Percentiles rank a stretch among this genome's conserved stretches.
Conservation (phyloP, 92 coral and sea anemone genomes). For the Phymanthus crucifer region DNA sequence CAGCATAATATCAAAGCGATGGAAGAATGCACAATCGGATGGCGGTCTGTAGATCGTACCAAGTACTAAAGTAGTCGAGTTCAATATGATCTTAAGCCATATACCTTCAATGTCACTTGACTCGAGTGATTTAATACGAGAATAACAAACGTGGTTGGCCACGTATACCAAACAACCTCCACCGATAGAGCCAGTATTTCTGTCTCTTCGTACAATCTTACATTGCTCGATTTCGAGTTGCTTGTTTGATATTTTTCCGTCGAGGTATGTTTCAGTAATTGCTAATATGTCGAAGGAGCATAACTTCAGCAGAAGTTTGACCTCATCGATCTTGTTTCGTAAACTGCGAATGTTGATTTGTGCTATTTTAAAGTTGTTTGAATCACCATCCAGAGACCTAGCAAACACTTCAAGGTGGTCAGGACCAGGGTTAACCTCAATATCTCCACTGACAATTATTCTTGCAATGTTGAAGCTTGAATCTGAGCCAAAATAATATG, state of each 20-base stretch:
- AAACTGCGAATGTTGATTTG: constrained; percentile 31
- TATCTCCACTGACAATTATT: background rate
- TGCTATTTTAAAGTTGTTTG: constrained; percentile 18
- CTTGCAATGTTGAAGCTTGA: constrained; percentile 27
- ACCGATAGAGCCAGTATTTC: constrained; percentile 30
- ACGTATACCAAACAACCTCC: constrained; percentile 40
- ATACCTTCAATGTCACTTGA: constrained; percentile 26
- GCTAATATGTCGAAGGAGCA: constrained; percentile 38
- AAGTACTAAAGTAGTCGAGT: constrained; percentile 10
- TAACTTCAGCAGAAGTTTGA: constrained; percentile 18
- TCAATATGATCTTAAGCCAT: constrained; percentile 29
- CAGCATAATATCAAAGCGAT: background rate
- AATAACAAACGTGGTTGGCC: constrained; percentile 6
- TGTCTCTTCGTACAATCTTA: constrained; percentile 38
- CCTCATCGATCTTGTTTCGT: constrained; percentile 36
- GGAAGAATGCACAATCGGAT: constrained; percentile 16
- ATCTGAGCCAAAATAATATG: no score
- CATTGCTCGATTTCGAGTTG: constrained; percentile 38
- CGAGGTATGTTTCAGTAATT: constrained; percentile 36
- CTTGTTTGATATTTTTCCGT: constrained; percentile 34
- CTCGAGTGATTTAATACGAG: constrained; percentile 29
- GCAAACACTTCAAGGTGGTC: constrained; percentile 35
- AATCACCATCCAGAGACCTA: background rate
- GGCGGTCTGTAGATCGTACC: constrained; percentile 44
- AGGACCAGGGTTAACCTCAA: constrained; percentile 4